Base-by-base conservation (phyloP, 2,113 vertebrate species). In the Paraplagusia blochii region DNA sequence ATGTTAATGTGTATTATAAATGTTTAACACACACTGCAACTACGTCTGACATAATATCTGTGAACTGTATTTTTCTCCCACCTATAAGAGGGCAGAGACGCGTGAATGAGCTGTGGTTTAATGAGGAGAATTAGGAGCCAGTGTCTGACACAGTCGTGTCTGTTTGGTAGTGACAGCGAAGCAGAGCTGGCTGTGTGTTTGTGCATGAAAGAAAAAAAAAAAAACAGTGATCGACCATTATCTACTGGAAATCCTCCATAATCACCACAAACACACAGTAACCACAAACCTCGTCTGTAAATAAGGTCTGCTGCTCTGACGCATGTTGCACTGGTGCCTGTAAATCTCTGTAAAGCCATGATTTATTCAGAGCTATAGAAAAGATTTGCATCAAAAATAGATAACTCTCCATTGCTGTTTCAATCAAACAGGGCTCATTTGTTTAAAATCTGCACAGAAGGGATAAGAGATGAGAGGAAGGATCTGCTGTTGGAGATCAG, bases 301-400 rank as follows among this genome's bases (percentile, higher is more conserved):
- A 43, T 35, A 50, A 19, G 17, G 19, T 11, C 8, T 7, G 8
- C 38, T 49, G 44, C 42, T 11, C 15, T 40, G 43, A 22, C 66
- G 49, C 45, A 59, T 63, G 44, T 63, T 75, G 38, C 50, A 51
- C 56, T 14, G 11, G 45, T 49, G 50, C 69, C 48, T 53, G 53
- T 66, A 43, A 40, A 62, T 64, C 60, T 63, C 60, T 58, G 45
- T 55, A 58, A 38, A 53, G 11, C 19, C 22, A 78, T 83, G 39
- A 61, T 84, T 87, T 71, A 84, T 86, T 85, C 47, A 85, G 47
- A 19, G 18, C 51, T 8, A 58, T 12, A 14, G 13, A 52, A 68
- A 58, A 61, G 52, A 73, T 74, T 84, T 87, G 71, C 75, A 81
- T 83, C 59, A 79, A 74, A 83, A 72, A 78, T 77, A 74, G 64